phyloP scores from a whole-genome alignment of 2,113 vertebrate genomes.

The Poeciliopsis occidentalis region DNA sequence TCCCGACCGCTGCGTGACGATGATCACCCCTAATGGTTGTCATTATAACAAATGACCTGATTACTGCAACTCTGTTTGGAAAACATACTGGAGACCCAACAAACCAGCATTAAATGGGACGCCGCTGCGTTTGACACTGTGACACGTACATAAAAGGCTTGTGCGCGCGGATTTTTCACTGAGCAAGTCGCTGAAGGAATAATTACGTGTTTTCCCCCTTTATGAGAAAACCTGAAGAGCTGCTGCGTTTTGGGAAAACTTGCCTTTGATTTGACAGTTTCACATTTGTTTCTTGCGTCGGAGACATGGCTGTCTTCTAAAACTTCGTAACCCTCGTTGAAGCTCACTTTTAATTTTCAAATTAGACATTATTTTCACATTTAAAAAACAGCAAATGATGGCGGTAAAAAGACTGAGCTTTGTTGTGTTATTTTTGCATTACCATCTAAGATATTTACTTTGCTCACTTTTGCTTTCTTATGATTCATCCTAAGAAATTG shows the following conservation, averaged over 20 bases:
- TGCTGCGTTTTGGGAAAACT: slow-evolving; percentile 1
- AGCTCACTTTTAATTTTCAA: neutral
- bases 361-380: too few relatives aligned
- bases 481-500: too few relatives aligned
- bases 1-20: slow-evolving; percentile 68
- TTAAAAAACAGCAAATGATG: neutral
- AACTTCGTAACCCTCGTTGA: neutral
- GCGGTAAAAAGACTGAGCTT: neutral
- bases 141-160: slow-evolving; percentile 52
- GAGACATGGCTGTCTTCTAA: neutral
- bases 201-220: slow-evolving; percentile 1
- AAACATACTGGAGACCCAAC: slow-evolving; percentile 70
- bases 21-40: slow-evolving; percentile 76
- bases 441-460: neutral
- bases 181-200: neutral
- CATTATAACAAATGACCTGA: slow-evolving; percentile 84
- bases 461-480: neutral
- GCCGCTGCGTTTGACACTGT: slow-evolving; percentile 59
- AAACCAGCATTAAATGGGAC: slow-evolving; percentile 67
- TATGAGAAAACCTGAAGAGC: slow-evolving; percentile 5
- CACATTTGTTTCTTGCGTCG: neutral
- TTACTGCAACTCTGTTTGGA: slow-evolving; percentile 75
- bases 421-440: neutral
- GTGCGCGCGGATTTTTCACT: slow-evolving; percentile 7
- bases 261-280: neutral